Base-by-base conservation (phyloP, 1,140 invertebrate genomes). In the Drosophila pachea region DNA sequence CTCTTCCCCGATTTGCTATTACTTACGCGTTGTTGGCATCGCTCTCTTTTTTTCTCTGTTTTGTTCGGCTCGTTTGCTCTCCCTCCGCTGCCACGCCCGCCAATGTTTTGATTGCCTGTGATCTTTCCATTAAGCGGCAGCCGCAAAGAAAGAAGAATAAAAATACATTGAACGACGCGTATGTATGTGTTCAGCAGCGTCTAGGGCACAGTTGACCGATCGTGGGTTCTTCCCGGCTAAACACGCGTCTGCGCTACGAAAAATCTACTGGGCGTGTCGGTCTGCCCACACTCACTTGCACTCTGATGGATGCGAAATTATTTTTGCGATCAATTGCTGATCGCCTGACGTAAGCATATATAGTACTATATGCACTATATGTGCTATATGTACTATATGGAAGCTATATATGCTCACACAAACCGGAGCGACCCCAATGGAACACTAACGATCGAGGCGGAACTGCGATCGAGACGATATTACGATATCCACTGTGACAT, bases 101-200 rank as follows among this genome's bases (percentile, higher is more conserved):
- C 54, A 47, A 47, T 56, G 42, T 56, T 74, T 66, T 66, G 62
- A 72, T 71, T 72, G 53, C 50, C 68, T 45, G 47, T 58, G 73
- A 74, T 74, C 68, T 68, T 74, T 74, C 59, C 54, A 74, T 68
- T 72, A 72, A 72, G 54, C 63, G 73, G 95, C 94, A 50, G 40
- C 35, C 2, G 50, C 52, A 38, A 49, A 49, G 58, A 59, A 60
- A 40, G 50, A 56, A 43, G 33, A 11, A 29, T 49, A 29, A 12
- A 43, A 43, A 43, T 7, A 43, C 12, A 16, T 33, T 36, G 9
- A 52, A 38, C 49, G 59, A 62, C 62, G 33, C 33, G 60, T 49
- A 64, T 50, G 40, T 36, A 3, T 22, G 3, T 22, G 22, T 3
- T 22, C 22, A 50, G 50, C 42, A 36, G 43, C n/a, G 43, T 68